phyloP scores from a whole-genome alignment of 2,797 vertebrate species.

The Lepilemur septentrionalis region DNA sequence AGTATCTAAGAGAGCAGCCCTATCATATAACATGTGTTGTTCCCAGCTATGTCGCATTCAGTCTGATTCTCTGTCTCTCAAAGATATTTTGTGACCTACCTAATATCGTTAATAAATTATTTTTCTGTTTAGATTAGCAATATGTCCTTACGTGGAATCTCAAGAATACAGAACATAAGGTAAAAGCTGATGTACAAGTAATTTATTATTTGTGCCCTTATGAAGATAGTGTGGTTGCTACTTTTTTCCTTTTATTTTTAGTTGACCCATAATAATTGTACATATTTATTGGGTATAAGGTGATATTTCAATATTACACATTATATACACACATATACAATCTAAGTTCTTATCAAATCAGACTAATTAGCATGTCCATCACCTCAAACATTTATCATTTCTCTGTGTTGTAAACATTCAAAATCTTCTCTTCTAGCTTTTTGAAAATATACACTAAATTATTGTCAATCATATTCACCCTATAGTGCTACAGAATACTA shows the following conservation, averaged over 20 bases:
- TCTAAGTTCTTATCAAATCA: too few species aligned
- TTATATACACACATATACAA: too few species aligned
- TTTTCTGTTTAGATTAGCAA: background rate
- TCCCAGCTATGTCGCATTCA: background rate
- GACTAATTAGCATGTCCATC: too few species aligned
- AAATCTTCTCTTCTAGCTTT: too few species aligned
- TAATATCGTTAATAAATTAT: background rate
- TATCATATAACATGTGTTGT: background rate
- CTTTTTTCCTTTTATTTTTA: background rate
- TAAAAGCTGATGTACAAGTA: background rate
- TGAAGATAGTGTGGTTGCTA: background rate
- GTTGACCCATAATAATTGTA: too few species aligned
- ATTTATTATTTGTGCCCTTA: background rate
- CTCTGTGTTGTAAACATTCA: too few species aligned
- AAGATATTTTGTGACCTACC: background rate
- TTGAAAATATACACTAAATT: too few species aligned
- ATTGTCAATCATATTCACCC: too few species aligned
- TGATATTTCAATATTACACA: too few species aligned
- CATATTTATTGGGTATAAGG: too few species aligned
- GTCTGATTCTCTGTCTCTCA: background rate
- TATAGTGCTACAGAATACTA: too few species aligned
- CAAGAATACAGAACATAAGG: background rate
- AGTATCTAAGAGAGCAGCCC: background rate
- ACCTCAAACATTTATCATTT: too few species aligned
- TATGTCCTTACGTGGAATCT: background rate